Base-by-base conservation (phyloP, 2,113 vertebrate species). In the Sula dactylatra region DNA sequence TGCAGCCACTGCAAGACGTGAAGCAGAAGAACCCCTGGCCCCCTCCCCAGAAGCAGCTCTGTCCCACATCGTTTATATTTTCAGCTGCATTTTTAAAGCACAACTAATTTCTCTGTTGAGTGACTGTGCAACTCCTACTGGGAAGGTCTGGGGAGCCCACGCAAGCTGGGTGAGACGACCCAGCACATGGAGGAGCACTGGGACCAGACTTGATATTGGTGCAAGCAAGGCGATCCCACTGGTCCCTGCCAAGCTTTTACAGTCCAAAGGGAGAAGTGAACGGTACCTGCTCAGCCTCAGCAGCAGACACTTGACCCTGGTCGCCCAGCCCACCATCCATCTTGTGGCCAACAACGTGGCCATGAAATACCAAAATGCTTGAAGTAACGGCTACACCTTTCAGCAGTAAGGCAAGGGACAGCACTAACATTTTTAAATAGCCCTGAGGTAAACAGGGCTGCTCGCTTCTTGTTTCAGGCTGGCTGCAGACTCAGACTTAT, bases 221-320 rank as follows among this genome's bases (percentile, higher is more conserved):
- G 12, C 50, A 59, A 66, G 14, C 32, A 42, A 83, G 18, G 49
- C 0, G 0, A 54, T 13, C 22, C 13, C 21, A 44, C 21, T 9
- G 21, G 54, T 71, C 21, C 34, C 13, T 52, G 22, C 26, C 56
- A 64, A 66, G 40, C 20, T 77, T 86, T 79, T 44, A 59, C 38
- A 65, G 21, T 42, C 31, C 21, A 22, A 50, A 44, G 11, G 25
- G 36, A 80, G 2, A 4, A 44, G 10, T 9, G 34, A 49, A n/a
- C 0, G 0, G 22, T 24, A 62, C 3, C 4, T 74, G 25, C 56
- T 78, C 42, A 52, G 36, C 11, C 34, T 62, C 1, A 0, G 38
- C 38, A 82, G 44, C 26, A 66, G 38, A 44, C 10, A 16, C 11
- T 47, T 77, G 24, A 24, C 38, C 29, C 76, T 65, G 17, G 36